These are phyloP conservation scores for Pristionchus exspectatus DNA, from an alignment of 2,888 invertebrate genomes.

Conservation along the genomic window DNA sequence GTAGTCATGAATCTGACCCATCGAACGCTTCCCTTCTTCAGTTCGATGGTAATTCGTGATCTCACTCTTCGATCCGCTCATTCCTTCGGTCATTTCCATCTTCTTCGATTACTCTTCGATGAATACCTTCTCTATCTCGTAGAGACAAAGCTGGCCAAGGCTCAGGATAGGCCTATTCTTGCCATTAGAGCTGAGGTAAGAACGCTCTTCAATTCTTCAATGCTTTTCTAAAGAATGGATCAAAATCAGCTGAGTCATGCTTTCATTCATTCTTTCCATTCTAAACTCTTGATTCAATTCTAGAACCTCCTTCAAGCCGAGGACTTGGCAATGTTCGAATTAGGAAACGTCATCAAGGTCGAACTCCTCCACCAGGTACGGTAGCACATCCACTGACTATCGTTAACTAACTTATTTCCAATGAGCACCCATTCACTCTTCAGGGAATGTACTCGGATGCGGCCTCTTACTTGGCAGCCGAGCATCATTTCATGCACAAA, in stretches of 20 bases:
- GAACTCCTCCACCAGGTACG: slow-evolving; percentile 37
- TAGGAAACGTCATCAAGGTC: neutral
- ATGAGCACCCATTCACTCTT: neutral
- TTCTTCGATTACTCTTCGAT: slow-evolving; percentile 96
- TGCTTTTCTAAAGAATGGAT: no score
- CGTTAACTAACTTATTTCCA: slow-evolving; percentile 5
- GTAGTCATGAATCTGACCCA: neutral
- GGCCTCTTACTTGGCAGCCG: neutral
- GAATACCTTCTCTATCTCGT: slow-evolving; percentile 99
- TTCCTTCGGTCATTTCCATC: slow-evolving; percentile 98
- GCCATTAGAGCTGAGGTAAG: slow-evolving; percentile 54
- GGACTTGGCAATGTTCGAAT: slow-evolving; percentile 13
- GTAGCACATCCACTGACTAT: neutral
- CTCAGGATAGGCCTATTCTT: slow-evolving; percentile 55
- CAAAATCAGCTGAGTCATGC: neutral
- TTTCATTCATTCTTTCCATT: neutral
- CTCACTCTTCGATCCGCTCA: slow-evolving; percentile 95
- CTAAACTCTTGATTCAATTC: neutral
- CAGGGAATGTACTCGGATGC: slow-evolving; percentile 32
- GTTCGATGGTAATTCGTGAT: slow-evolving; percentile 97
- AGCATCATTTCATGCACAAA: slow-evolving; percentile 33
- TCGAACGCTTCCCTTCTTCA: slow-evolving; percentile 78
- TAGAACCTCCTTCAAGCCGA: slow-evolving; percentile 3
- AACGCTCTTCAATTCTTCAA: neutral
- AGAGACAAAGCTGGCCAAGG: slow-evolving; percentile 82